phyloP scores from a whole-genome alignment of 2,113 vertebrate species.

The Cephalopholis sonnerati region DNA sequence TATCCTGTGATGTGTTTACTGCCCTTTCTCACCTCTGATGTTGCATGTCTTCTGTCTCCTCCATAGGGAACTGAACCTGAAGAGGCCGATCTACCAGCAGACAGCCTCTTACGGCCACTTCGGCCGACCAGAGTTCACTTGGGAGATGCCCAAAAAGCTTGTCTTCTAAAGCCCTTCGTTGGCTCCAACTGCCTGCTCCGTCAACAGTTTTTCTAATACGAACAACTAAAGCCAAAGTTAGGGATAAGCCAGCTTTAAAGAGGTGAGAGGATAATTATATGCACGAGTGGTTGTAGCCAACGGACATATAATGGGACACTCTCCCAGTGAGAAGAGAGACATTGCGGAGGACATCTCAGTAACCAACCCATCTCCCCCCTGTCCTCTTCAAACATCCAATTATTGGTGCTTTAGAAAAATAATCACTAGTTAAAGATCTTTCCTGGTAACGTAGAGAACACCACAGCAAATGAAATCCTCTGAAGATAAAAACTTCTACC shows the following conservation, averaged over 20 bases:
- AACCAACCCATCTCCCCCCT: neutral
- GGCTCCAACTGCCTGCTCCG: conserved; percentile 26
- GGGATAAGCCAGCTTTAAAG: conserved; percentile 44
- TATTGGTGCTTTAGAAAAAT: conserved; percentile 39
- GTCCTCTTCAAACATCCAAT: conserved; percentile 13
- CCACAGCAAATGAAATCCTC: conserved; percentile 5
- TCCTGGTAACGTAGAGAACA: neutral
- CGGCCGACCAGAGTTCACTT: conserved; percentile 91
- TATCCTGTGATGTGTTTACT: neutral
- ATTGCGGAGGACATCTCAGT: conserved; percentile 23
- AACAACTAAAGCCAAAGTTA: conserved; percentile 55
- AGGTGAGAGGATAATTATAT: conserved; percentile 31
- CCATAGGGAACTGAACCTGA: conserved; percentile 93
- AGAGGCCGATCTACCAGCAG: conserved; percentile 94
- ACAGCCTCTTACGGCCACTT: conserved; percentile 98
- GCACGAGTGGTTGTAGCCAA: conserved; percentile 33
- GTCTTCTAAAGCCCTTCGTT: conserved; percentile 78
- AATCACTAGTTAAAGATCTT: conserved; percentile 26
- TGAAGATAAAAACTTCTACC: conserved; percentile 16
- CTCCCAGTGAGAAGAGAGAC: conserved; percentile 26
- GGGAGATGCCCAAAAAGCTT: conserved; percentile 93
- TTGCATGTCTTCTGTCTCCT: conserved; percentile 20
- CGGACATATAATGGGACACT: conserved; percentile 22
- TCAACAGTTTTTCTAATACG: conserved; percentile 28
- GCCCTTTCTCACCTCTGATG: neutral